Percentiles rank a stretch among this genome's conserved stretches.
These are phyloP conservation scores for Osedax fenrisi DNA, from an alignment of 2,888 invertebrate genomes.

Conservation along the genomic window DNA sequence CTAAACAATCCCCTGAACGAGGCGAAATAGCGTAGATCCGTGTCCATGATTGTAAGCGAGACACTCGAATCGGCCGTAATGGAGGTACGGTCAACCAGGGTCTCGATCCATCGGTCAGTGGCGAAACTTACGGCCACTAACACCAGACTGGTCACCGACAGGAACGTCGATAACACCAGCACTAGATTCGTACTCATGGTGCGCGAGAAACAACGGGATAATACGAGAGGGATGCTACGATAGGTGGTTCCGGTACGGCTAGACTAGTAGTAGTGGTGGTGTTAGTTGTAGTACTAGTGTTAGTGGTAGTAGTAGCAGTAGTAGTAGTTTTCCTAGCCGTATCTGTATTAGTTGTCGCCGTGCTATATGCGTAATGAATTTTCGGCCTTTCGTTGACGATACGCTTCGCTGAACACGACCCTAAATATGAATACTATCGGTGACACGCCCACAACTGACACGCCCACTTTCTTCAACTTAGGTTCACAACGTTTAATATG, in stretches of 20 bases:
- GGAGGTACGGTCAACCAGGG: slow-evolving; percentile 37
- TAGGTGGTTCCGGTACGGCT: no score
- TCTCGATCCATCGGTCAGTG: slow-evolving; percentile 44
- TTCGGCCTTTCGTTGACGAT: no score
- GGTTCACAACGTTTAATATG: no score
- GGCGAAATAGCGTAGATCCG: slow-evolving; percentile 30
- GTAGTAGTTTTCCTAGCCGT: no score
- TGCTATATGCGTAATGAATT: no score
- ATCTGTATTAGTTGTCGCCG: no score
- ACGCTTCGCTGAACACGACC: not conserved
- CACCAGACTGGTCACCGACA: slow-evolving; percentile 1
- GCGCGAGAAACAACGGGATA: no score
- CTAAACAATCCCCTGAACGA: slow-evolving; percentile 42
- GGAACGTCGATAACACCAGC: slow-evolving; percentile 6
- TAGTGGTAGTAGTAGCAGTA: no score
- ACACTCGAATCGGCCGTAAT: not conserved
- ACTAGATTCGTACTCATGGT: slow-evolving; percentile 6
- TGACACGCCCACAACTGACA: not conserved
- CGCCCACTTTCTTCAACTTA: no score
- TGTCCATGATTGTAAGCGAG: not conserved
- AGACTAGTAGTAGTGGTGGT: no score
- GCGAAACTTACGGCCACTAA: slow-evolving; percentile 42
- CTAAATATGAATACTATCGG: not conserved
- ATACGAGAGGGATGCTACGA: no score
- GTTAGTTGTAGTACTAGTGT: no score